Conservation (phyloP, 2,888 invertebrate species). For the Dione juno region DNA sequence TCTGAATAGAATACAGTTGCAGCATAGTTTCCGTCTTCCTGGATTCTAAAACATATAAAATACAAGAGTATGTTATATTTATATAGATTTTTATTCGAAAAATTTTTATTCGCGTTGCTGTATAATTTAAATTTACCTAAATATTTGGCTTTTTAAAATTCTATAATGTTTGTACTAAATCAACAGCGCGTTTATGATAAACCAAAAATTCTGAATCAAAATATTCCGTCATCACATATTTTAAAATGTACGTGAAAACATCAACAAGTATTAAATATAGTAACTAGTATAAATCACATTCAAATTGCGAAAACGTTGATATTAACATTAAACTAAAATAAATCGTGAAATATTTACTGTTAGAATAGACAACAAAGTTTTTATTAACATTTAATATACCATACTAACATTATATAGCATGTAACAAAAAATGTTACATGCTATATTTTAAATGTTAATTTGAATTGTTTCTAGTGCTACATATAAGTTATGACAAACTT, state of each 20-base stretch:
- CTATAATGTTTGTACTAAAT: slow-evolving; percentile 2
- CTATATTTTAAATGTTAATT: too few relatives aligned
- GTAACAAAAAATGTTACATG: too few relatives aligned
- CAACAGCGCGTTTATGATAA: slow-evolving; percentile 2
- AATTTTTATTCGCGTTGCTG: background rate
- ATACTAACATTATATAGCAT: too few relatives aligned
- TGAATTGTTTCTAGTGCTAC: background rate
- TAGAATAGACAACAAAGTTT: background rate
- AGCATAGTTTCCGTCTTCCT: slow-evolving; percentile 88
- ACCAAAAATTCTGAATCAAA: slow-evolving; percentile 14
- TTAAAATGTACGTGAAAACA: background rate
- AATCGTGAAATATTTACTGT: slow-evolving; percentile 1
- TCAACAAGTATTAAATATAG: background rate
- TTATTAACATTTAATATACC: background rate
- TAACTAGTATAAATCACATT: slow-evolving; percentile 7
- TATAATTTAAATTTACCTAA: background rate
- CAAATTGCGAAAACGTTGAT: background rate
- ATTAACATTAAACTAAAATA: slow-evolving; percentile 3
- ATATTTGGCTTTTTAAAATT: background rate
- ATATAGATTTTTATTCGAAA: too few relatives aligned
- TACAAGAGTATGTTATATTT: background rate
- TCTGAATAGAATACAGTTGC: slow-evolving; percentile 88
- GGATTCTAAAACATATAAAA: slow-evolving; percentile 71
- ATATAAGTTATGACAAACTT: background rate
- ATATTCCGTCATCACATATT: slow-evolving; percentile 30